Evolutionary conservation across 2,113 vertebrate species (phyloP), one percentile per base, ranked within the genome.

Genomic region (Mohoua ochrocephala): DNA sequence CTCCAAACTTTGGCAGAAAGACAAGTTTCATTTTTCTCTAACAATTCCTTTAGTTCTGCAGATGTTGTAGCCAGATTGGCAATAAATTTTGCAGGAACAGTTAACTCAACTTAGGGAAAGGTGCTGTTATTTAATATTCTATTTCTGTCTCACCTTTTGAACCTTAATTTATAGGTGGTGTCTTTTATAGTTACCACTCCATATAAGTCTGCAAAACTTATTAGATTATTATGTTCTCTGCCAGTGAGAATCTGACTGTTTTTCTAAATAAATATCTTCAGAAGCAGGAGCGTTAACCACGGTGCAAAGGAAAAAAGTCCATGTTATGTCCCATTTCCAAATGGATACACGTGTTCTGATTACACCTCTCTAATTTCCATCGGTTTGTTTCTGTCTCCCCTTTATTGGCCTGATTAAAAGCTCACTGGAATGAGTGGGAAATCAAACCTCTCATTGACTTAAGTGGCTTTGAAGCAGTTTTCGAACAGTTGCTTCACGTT

Each of bases 21-120:
- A 96, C 96, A 97, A 96, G 87, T 96, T 87, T 88, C 93, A 89
- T 97, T 97, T 97, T 96, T 96, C 96, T 96, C 95, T 91, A 96
- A 94, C 91, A 95, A 91, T 91, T 94, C 93, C 84, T 97, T 94
- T 95, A 82, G 76, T 93, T 71, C 87, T 95, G 92, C 97, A 97
- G 97, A 97, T 97, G 96, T 89, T 95, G 65, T 68, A 95, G 87
- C 94, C 94, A 94, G 96, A 97, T 89, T 97, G 97, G 92, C 92
- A 95, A 95, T 97, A 93, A 94, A 96, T 97, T 95, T 93, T 71
- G 53, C 82, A 91, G 59, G 91, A 97, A 70, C 77, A 56, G 79
- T 93, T 95, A 94, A 86, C 64, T 91, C 75, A 87, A 82, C 49
- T 93, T 91, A 61, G 84, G 54, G 70, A 95, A 90, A 87, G 77